Evolutionary conservation across 2,888 invertebrate species (phyloP).

Genomic region (Drosophila subsilvestris): DNA sequence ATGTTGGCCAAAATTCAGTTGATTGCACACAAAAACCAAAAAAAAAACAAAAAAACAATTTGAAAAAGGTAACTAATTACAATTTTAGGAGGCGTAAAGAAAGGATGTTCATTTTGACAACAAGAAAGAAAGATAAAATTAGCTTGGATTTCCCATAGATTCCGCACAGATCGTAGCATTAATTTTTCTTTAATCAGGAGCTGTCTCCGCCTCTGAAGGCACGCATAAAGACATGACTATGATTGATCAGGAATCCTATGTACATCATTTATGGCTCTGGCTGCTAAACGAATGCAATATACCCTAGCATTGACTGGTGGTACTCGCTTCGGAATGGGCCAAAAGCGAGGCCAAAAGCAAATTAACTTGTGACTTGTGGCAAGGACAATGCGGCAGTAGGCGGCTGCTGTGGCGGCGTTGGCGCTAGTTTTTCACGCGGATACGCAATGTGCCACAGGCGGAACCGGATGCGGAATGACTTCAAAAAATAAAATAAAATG

Average conservation of each 20-base stretch:
- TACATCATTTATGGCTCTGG: too few relatives aligned
- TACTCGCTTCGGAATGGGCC: not conserved
- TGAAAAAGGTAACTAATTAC: conserved; percentile 7
- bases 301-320: not conserved
- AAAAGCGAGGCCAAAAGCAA: conserved; percentile 9
- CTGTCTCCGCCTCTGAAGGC: too few relatives aligned
- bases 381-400: conserved; percentile 15
- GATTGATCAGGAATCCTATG: too few relatives aligned
- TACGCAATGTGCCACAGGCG: conserved; percentile 42
- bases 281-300: not conserved
- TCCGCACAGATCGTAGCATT: not conserved
- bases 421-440: conserved; percentile 18
- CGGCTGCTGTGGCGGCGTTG: conserved; percentile 9
- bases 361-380: conserved; percentile 10
- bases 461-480: conserved; percentile 53
- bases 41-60: not conserved
- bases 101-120: too few relatives aligned
- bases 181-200: too few relatives aligned
- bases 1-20: conserved; percentile 10
- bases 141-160: not conserved
- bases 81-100: not conserved
- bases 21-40: conserved; percentile 1
- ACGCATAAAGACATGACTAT: too few relatives aligned
- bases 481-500: not conserved
- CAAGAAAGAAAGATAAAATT: too few relatives aligned